Conservation (phyloP, 2,888 invertebrate genomes). For the Archips crataeganus region DNA sequence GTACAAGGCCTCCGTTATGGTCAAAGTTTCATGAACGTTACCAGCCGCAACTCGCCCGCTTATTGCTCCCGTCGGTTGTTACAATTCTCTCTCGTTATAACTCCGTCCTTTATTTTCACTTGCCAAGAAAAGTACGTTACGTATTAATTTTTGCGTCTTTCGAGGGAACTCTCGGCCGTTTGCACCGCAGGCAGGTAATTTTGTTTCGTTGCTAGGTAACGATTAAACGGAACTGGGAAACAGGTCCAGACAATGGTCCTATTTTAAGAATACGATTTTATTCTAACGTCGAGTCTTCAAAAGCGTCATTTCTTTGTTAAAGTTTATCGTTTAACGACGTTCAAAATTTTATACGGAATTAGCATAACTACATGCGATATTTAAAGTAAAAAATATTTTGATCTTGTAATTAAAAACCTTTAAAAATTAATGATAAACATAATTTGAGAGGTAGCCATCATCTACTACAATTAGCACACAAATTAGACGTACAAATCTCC, state of each 20-base stretch:
- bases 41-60: conserved; percentile 57
- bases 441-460: conserved; percentile 24
- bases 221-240: conserved; percentile 16
- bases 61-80: conserved; percentile 60
- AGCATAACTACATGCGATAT: no score
- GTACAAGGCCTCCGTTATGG: conserved; percentile 69
- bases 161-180: conserved; percentile 16
- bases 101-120: conserved; percentile 53
- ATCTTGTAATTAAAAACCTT: background rate
- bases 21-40: conserved; percentile 60
- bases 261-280: conserved; percentile 30
- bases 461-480: conserved; percentile 26
- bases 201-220: conserved; percentile 25
- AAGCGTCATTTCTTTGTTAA: conserved; percentile 6
- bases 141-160: conserved; percentile 35
- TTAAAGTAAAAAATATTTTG: no score
- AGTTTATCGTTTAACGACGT: background rate
- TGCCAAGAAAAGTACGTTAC: conserved; percentile 37
- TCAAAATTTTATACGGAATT: background rate
- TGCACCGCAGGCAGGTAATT: conserved; percentile 21
- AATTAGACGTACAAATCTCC: conserved; percentile 41
- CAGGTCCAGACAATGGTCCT: conserved; percentile 24
- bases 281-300: conserved; percentile 23
- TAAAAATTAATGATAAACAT: conserved; percentile 3
- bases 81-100: conserved; percentile 57